Conservation (phyloP, 2,113 vertebrate genomes). For the Leptobrachium leishanense region DNA sequence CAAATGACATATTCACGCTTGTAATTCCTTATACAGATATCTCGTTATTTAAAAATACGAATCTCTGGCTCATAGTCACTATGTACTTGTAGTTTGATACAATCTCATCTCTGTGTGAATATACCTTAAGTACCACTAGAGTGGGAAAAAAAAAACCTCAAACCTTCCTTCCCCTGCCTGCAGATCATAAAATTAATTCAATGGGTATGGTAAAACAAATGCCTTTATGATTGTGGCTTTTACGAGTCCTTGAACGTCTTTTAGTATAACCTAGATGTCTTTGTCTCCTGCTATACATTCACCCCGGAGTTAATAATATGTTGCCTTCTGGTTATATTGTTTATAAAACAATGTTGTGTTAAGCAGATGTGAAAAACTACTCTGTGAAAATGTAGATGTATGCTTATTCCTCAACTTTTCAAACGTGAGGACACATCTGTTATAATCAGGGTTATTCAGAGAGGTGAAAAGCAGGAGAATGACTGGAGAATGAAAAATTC, state of each 20-base stretch:
- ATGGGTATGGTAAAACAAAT: slow-evolving; percentile 46
- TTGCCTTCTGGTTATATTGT: slow-evolving; percentile 49
- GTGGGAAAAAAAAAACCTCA: slow-evolving; percentile 14
- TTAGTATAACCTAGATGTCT: slow-evolving; percentile 49
- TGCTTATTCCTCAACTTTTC: too few species aligned
- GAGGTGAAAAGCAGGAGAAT: too few species aligned
- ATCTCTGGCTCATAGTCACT: slow-evolving; percentile 10
- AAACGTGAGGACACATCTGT: too few species aligned
- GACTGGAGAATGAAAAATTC: too few species aligned
- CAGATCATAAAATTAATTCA: slow-evolving; percentile 48
- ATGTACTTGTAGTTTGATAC: slow-evolving; percentile 10
- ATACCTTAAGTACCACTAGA: slow-evolving; percentile 49
- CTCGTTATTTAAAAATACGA: too few species aligned
- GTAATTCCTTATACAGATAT: too few species aligned
- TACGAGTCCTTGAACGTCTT: slow-evolving; percentile 45
- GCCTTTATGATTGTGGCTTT: slow-evolving; percentile 44
- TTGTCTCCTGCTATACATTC: slow-evolving; percentile 14
- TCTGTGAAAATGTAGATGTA: background rate
- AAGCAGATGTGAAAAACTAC: slow-evolving; percentile 1
- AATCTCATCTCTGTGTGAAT: slow-evolving; percentile 10
- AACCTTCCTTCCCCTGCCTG: slow-evolving; percentile 45
- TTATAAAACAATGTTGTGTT: slow-evolving; percentile 39
- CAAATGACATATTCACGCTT: too few species aligned
- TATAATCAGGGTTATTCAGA: too few species aligned
- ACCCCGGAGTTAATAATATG: slow-evolving; percentile 30